Conservation (phyloP, 2,888 invertebrate genomes). For the Schizotus pectinicornis region DNA sequence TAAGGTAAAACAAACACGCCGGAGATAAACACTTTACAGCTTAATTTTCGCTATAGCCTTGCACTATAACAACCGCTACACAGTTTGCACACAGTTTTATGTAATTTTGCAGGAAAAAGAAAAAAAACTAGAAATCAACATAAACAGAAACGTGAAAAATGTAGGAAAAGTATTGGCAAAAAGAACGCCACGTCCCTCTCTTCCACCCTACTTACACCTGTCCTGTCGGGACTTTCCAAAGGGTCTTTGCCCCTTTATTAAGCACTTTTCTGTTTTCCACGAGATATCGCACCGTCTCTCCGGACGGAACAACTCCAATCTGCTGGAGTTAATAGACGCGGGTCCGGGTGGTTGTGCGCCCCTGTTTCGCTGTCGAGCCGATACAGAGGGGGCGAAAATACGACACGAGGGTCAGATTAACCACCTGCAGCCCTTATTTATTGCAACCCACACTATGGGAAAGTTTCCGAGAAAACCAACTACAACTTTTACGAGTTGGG, state of each 20-base stretch:
- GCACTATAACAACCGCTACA: no score
- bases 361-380: slow-evolving; percentile 10
- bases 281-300: slow-evolving; percentile 3
- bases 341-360: slow-evolving; percentile 5
- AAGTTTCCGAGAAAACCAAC: background rate
- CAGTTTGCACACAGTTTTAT: no score
- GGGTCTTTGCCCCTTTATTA: slow-evolving; percentile 3
- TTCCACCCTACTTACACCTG: no score
- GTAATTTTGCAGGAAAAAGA: no score
- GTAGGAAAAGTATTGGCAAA: no score
- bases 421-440: slow-evolving; percentile 33
- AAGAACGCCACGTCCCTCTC: no score
- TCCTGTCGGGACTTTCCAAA: no score
- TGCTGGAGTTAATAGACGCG: slow-evolving; percentile 19
- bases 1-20: slow-evolving; percentile 2
- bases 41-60: no score
- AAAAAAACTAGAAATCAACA: no score
- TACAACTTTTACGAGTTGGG: no score
- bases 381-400: slow-evolving; percentile 21
- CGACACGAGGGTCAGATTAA: slow-evolving; percentile 26
- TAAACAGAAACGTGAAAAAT: no score
- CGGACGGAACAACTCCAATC: slow-evolving; percentile 21
- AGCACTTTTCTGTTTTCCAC: slow-evolving; percentile 1
- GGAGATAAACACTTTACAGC: background rate
- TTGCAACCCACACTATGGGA: slow-evolving; percentile 17